phyloP scores from a whole-genome alignment of 2,113 vertebrate species.

The Tringa solitaria region DNA sequence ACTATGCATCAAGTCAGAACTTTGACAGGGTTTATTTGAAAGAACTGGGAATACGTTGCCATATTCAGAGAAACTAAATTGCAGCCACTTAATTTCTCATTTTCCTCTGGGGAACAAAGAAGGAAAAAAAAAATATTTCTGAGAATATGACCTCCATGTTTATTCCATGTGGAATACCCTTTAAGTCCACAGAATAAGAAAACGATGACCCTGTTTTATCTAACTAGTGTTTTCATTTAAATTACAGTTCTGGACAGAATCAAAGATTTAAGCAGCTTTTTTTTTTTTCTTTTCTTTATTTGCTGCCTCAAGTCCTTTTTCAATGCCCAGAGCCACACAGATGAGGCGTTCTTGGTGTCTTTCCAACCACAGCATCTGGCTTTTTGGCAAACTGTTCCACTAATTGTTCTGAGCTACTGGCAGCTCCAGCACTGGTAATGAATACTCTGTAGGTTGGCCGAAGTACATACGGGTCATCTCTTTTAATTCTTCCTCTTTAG shows the following conservation, averaged over 20 bases:
- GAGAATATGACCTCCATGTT: background rate
- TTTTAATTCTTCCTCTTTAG: background rate
- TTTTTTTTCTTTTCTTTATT: background rate
- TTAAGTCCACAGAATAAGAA: background rate
- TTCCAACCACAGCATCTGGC: constrained; percentile 58
- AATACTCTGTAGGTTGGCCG: background rate
- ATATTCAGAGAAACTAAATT: background rate
- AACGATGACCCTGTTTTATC: background rate
- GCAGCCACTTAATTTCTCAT: background rate
- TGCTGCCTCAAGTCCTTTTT: constrained; percentile 3
- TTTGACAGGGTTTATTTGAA: background rate
- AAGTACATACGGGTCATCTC: background rate
- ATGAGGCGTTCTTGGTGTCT: constrained; percentile 1
- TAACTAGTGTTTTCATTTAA: background rate
- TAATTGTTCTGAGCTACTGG: constrained; percentile 41
- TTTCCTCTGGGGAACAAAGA: background rate
- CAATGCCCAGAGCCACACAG: background rate
- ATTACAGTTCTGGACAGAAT: background rate
- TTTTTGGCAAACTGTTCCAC: constrained; percentile 12
- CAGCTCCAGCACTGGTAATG: constrained; percentile 32
- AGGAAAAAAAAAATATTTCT: background rate
- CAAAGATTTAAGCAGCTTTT: background rate
- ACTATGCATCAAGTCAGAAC: background rate
- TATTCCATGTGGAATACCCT: background rate
- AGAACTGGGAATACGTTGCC: background rate